Evolutionary conservation across 2,113 vertebrate genomes (phyloP), one percentile per base, ranked within the genome.

Genomic region (Eira barbara): DNA sequence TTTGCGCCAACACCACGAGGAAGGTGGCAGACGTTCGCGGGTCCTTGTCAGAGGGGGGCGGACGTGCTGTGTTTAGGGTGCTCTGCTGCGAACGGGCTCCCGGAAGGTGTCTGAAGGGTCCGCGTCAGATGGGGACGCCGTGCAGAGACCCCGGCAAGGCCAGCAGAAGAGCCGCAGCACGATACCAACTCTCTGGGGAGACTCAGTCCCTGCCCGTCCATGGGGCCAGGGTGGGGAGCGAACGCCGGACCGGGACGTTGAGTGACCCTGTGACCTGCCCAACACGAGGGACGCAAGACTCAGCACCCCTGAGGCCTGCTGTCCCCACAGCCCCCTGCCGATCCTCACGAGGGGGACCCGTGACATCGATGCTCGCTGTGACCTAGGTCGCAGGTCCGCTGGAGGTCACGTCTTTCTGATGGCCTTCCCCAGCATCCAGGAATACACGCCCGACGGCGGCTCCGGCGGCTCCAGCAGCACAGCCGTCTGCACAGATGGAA

Each of bases 121-220:
- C 7, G 17, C 4, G 17, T 69, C 34, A 0, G 67, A 9, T 0
- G 4, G 17, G 67, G 67, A 10, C 2, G 67, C 67, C 34, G 1
- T 0, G 39, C 3, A 4, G 67, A 69, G 17, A 7, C 15, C 31
- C 34, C 34, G 34, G 34, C 34, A n/a, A 20, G 17, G 34, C 34
- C 3, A 0, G 65, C 29, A 14, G 63, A 65, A 65, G 13, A 31
- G 63, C 63, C 29, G 2, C 6, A 2, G 63, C 31, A 13, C 14
- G 63, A 69, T 20, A 18, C 67, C 34, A 34, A n/a, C 34, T 20
- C 15, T 69, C 15, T 7, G 18, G 34, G 67, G 63, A 69, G 1
- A n/a, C 8, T 69, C 67, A 4, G 67, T 7, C 34, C 34, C 65
- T n/a, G 17, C 15, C 34, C 36, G 34, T 7, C 17, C 67, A n/a